Conservation (phyloP, 2,888 invertebrate genomes). For the Morpho deidamia region DNA sequence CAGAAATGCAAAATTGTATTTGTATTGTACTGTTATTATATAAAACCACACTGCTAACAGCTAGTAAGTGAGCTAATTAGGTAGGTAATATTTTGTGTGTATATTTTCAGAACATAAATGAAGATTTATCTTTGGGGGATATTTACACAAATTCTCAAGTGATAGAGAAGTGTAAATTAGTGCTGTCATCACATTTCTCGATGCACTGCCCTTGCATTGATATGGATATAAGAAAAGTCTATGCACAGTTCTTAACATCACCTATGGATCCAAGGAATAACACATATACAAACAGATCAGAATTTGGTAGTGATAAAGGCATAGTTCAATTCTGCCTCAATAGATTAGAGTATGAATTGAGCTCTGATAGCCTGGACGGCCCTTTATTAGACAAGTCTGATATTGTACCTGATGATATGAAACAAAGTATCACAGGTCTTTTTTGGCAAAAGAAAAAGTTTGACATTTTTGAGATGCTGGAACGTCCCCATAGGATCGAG, state of each 20-base stretch:
- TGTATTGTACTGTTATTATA: too few species aligned
- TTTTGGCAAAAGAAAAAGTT: constrained; percentile 64
- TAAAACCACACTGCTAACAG: too few species aligned
- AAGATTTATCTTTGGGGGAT: constrained; percentile 44
- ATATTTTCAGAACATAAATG: constrained; percentile 64
- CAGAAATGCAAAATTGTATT: too few species aligned
- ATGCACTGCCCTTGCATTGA: constrained; percentile 55
- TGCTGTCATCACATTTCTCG: constrained; percentile 50
- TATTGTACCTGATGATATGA: constrained; percentile 54
- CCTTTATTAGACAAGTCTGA: constrained; percentile 50
- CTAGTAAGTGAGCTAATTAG: too few species aligned
- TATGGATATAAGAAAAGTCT: constrained; percentile 43
- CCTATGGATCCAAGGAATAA: constrained; percentile 50
- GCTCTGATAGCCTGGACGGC: constrained; percentile 46
- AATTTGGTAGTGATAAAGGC: constrained; percentile 50
- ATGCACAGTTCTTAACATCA: constrained; percentile 52
- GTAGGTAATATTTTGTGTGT: neutral
- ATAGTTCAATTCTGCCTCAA: constrained; percentile 61
- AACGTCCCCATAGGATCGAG: constrained; percentile 60
- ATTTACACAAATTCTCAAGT: constrained; percentile 43
- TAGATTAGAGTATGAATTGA: constrained; percentile 58
- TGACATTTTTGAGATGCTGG: constrained; percentile 58
- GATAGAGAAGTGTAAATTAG: constrained; percentile 54
- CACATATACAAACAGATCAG: constrained; percentile 50
- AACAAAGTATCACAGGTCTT: constrained; percentile 48